A percentile compares a stretch with the other conserved stretches of the same genome.
Conservation (phyloP, 2,797 vertebrate species). For the Cyprinella venusta region DNA sequence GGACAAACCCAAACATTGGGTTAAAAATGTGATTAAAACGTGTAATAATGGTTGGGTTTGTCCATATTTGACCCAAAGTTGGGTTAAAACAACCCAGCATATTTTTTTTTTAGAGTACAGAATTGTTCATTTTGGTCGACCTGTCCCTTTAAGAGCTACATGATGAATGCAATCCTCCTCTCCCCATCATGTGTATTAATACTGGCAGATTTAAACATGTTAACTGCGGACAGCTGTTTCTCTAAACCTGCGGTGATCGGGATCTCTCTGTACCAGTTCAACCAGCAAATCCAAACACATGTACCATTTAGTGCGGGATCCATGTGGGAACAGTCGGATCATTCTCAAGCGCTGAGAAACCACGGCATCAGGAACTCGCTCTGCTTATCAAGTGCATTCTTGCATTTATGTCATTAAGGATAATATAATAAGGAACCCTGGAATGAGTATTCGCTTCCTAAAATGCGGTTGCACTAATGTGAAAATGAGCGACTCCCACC, state of each 20-base stretch:
- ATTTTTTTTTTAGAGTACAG: too few species aligned
- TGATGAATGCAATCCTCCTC: background rate
- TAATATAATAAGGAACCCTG: conserved; percentile 60
- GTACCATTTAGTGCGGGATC: background rate
- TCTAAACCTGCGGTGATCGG: conserved; percentile 26
- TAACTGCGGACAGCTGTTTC: conserved; percentile 17
- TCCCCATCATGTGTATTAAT: background rate
- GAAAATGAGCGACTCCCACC: conserved; percentile 47
- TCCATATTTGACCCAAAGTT: too few species aligned
- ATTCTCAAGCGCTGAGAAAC: conserved; percentile 49
- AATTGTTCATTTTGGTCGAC: background rate
- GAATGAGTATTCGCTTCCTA: conserved; percentile 47
- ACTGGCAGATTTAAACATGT: conserved; percentile 6
- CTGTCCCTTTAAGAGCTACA: background rate
- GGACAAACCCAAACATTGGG: too few species aligned
- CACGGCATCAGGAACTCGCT: conserved; percentile 57
- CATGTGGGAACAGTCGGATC: background rate
- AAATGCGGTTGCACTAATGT: conserved; percentile 56
- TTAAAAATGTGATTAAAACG: too few species aligned
- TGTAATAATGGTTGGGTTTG: too few species aligned
- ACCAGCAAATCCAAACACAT: background rate
- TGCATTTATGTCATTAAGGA: conserved; percentile 61
- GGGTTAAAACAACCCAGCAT: too few species aligned
- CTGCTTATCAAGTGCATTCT: conserved; percentile 60
- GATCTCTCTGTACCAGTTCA: conserved; percentile 4